Conservation (phyloP, 1,140 invertebrate genomes). For the Heliconius nattereri region DNA sequence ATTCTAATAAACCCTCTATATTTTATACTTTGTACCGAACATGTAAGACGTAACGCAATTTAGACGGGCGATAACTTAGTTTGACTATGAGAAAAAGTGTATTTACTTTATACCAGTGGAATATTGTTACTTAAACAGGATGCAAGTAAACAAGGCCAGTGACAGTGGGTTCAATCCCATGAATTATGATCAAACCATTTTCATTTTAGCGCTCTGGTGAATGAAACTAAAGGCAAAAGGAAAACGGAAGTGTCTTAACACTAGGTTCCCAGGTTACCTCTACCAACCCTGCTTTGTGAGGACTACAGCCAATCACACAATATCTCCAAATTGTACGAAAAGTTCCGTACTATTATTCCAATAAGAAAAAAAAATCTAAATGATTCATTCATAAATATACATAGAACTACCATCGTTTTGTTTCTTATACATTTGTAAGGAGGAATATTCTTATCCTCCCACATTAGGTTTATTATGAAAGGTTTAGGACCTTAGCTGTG, state of each 20-base stretch:
- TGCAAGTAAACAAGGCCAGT: neutral
- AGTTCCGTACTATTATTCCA: neutral
- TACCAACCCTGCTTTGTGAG: neutral
- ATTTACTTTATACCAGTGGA: slow-evolving; percentile 31
- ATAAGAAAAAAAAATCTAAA: neutral
- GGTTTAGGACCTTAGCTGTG: neutral
- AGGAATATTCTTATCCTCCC: slow-evolving; percentile 21
- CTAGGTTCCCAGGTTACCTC: neutral
- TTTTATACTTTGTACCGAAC: slow-evolving; percentile 24
- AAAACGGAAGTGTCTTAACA: too few species aligned
- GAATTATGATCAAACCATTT: too few species aligned
- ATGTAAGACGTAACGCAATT: slow-evolving; percentile 48
- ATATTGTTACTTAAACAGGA: slow-evolving; percentile 15
- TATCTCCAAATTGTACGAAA: too few species aligned
- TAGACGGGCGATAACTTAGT: slow-evolving; percentile 56
- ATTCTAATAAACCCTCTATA: too few species aligned
- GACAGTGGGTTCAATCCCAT: too few species aligned
- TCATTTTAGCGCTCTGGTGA: too few species aligned
- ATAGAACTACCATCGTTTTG: neutral
- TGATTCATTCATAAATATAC: neutral
- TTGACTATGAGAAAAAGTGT: slow-evolving; percentile 53
- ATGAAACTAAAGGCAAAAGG: too few species aligned
- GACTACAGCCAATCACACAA: too few species aligned
- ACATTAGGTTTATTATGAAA: neutral
- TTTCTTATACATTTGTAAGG: neutral